A percentile compares a stretch with the other conserved stretches of the same genome.
Conservation (phyloP, 2,888 invertebrate species). For the Eristalis pertinax region DNA sequence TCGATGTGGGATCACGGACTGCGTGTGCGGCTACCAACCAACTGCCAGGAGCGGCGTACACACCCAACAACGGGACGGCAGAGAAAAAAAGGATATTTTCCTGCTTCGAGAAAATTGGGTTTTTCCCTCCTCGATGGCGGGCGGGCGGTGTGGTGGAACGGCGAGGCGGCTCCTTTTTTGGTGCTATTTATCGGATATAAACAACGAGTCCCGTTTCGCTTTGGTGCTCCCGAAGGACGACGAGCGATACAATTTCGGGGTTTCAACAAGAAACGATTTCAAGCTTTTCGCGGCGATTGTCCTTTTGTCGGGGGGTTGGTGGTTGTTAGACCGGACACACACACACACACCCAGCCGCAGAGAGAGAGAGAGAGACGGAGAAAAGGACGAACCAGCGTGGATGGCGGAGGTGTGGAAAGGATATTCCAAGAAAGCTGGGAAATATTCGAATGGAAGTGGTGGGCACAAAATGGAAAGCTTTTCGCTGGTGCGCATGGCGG, state of each 20-base stretch:
- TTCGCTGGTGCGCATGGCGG: slow-evolving; percentile 51
- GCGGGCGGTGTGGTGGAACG: not conserved
- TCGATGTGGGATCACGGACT: slow-evolving; percentile 50
- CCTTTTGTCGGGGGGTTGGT: slow-evolving; percentile 14
- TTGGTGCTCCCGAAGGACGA: not conserved
- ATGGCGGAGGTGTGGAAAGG: slow-evolving; percentile 15
- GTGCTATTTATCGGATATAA: slow-evolving; percentile 63
- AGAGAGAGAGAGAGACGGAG: not conserved
- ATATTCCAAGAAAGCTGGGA: slow-evolving; percentile 51
- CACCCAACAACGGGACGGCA: slow-evolving; percentile 61
- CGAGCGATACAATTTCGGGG: slow-evolving; percentile 17
- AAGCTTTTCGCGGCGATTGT: slow-evolving; percentile 55
- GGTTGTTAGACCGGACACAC: not conserved
- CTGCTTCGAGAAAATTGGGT: not conserved
- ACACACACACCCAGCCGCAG: too few relatives aligned
- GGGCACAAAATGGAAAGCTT: too few relatives aligned
- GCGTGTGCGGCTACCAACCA: slow-evolving; percentile 56
- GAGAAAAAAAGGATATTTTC: slow-evolving; percentile 34
- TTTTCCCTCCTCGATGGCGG: not conserved
- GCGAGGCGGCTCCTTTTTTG: not conserved
- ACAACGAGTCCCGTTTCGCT: slow-evolving; percentile 33
- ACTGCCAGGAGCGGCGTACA: slow-evolving; percentile 57
- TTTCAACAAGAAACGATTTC: slow-evolving; percentile 46
- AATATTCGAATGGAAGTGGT: slow-evolving; percentile 22
- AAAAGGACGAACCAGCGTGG: not conserved